These are phyloP conservation scores for Presbytis comata DNA, from an alignment of 2,797 vertebrate genomes.

Conservation along the genomic window DNA sequence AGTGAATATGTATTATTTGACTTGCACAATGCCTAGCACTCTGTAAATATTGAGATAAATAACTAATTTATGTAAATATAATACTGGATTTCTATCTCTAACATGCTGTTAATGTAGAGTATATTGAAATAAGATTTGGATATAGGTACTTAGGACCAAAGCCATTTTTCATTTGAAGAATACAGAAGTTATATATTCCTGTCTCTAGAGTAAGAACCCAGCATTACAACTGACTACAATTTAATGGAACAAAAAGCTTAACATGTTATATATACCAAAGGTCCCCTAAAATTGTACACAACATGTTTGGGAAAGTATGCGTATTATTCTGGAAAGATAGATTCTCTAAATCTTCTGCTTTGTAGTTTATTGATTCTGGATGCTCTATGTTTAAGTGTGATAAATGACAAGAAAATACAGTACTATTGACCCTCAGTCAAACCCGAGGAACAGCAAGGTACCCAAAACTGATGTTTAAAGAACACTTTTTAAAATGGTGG, in stretches of 20 bases:
- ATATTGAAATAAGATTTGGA: neutral
- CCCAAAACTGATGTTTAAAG: neutral
- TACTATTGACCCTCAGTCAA: neutral
- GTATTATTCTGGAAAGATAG: neutral
- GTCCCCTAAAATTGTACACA: neutral
- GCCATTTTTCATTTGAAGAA: neutral
- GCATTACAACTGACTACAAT: neutral
- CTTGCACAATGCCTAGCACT: neutral
- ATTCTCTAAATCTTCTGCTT: neutral
- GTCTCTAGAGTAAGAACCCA: neutral
- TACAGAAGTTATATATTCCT: neutral
- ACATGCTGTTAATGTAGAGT: neutral
- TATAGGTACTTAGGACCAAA: neutral
- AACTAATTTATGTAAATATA: neutral
- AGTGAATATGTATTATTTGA: neutral
- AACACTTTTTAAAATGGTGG: neutral
- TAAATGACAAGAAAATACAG: neutral
- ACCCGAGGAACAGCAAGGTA: neutral
- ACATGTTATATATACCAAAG: neutral
- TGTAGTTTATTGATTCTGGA: neutral
- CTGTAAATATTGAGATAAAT: slow-evolving; percentile 2
- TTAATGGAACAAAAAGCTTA: neutral
- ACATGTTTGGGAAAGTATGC: neutral
- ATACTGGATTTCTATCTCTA: neutral
- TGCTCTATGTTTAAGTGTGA: neutral